Evolutionary conservation across 2,113 vertebrate species (phyloP), one percentile per base, ranked within the genome.

Genomic region (Alethe castanea): DNA sequence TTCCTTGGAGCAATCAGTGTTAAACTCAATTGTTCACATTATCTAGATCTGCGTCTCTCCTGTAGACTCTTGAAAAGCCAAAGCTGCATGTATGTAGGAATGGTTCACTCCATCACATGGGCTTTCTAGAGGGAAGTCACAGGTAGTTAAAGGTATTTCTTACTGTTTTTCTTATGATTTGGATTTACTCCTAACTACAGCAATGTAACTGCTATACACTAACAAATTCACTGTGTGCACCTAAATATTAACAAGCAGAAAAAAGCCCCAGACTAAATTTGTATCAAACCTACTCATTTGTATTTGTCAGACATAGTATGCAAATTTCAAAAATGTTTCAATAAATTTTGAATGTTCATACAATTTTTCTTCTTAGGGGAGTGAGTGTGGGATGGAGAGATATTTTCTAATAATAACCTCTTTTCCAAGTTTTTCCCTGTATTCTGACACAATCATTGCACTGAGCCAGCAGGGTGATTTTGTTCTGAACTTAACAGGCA

Each of bases 221-320:
- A 70, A 81, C 73, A 28, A 2, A 15, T 40, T 64, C 25, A 29
- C 22, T 59, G 5, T 59, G 11, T 44, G 11, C 16, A 65, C 22
- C 14, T 87, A 65, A 84, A 50, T 52, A n/a, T 8, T 62, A 36
- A n/a, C 3, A 70, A 56, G 36, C 48, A 80, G 24, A 36, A 76
- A 72, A 80, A 70, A 10, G 0, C 0, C 8, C 2, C 12, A 38
- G 24, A 56, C 3, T 47, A 56, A 86, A 60, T 31, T 28, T 78
- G 18, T 52, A 40, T 8, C 4, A n/a, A 33, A 54, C 61, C 9
- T 70, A 18, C 19, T 14, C 0, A 4, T 74, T 92, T 17, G 5
- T 66, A 42, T 77, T 78, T 83, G 4, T 71, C 40, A 67, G 40
- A 13, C 9, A 24, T 40, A 53, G 66, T 38, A 36, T n/a, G 13